Conservation (phyloP, 2,797 vertebrate genomes). For the Squalus acanthias region DNA sequence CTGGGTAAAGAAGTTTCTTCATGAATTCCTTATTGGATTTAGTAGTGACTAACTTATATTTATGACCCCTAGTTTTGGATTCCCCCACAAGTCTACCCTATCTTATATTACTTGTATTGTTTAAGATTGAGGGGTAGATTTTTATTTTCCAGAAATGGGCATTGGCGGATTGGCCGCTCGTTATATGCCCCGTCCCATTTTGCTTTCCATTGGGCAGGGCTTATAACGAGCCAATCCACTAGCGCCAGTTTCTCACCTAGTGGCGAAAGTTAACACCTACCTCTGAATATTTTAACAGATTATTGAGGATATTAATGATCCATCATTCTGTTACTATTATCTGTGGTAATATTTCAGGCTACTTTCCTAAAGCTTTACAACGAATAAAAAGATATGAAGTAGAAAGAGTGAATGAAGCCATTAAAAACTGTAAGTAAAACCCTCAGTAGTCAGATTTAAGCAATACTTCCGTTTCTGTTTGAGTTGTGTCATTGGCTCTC, state of each 20-base stretch:
- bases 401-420: not conserved
- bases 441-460: not conserved
- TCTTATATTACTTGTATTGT: not conserved
- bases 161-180: too few relatives aligned
- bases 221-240: not conserved
- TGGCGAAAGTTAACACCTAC: not conserved
- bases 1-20: not conserved
- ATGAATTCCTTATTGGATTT: not conserved
- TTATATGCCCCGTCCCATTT: not conserved
- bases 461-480: not conserved
- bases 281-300: not conserved
- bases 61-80: too few relatives aligned
- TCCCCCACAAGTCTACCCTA: too few relatives aligned
- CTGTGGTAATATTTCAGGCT: not conserved
- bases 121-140: not conserved
- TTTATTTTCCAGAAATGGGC: too few relatives aligned
- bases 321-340: not conserved
- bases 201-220: not conserved
- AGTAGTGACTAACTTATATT: not conserved
- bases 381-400: conserved; percentile 30
- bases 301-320: not conserved
- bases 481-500: not conserved
- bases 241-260: not conserved
- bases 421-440: conserved; percentile 28
- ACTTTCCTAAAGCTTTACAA: conserved; percentile 31